Percentiles rank a stretch among this genome's conserved stretches.
Evolutionary conservation across 2,797 vertebrate genomes (phyloP).

Genomic region (Leucoraja ocellata): DNA sequence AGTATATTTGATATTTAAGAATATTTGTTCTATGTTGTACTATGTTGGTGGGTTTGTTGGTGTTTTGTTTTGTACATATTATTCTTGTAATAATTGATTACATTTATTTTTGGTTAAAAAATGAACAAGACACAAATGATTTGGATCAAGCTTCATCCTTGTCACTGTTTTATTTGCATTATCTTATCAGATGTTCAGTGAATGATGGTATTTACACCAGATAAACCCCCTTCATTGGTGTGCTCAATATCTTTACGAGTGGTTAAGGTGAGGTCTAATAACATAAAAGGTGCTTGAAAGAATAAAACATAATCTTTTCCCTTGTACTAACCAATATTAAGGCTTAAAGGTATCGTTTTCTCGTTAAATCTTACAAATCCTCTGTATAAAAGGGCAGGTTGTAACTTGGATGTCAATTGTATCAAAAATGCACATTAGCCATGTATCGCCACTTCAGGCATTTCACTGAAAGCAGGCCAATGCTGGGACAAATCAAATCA

Average conservation of each 20-base stretch:
- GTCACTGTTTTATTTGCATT: not conserved
- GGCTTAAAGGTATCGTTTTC: not conserved
- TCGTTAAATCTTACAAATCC: constrained; percentile 13
- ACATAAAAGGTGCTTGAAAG: not conserved
- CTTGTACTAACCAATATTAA: not conserved
- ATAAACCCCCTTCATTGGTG: not conserved
- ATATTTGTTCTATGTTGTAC: too few relatives aligned
- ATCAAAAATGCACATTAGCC: not conserved
- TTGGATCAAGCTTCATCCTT: not conserved
- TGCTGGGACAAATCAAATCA: not conserved
- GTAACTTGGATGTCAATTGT: not conserved
- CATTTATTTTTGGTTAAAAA: too few relatives aligned
- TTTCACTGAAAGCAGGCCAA: not conserved
- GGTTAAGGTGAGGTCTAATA: not conserved
- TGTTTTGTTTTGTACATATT: too few relatives aligned
- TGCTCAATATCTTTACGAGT: constrained; percentile 12
- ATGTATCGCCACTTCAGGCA: not conserved
- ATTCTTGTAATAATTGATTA: too few relatives aligned
- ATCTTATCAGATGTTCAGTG: constrained; percentile 24
- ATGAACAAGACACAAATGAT: not conserved
- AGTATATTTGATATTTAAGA: too few relatives aligned
- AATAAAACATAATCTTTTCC: constrained; percentile 14
- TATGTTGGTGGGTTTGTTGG: too few relatives aligned
- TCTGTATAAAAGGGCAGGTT: not conserved
- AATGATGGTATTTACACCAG: not conserved